Percentiles rank a stretch among this genome's conserved stretches.
phyloP scores from a whole-genome alignment of 1,140 invertebrate genomes.

The Parapsyche elsis region DNA sequence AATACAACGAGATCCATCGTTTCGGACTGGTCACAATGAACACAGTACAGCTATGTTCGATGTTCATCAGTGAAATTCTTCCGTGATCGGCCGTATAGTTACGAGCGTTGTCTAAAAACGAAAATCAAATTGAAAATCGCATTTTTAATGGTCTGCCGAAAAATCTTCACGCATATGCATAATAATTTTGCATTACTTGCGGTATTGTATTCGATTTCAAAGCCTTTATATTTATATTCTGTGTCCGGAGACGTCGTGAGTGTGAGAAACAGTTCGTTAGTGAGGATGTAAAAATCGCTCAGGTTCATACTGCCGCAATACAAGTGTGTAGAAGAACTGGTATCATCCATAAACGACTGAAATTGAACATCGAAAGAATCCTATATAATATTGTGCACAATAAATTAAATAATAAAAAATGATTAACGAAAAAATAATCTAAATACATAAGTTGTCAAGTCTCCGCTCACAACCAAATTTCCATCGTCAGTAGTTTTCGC shows the following conservation, averaged over 20 bases:
- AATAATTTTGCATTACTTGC: slow-evolving; percentile 36
- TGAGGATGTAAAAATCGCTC: background rate
- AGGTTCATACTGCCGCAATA: background rate
- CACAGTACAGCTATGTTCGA: slow-evolving; percentile 1
- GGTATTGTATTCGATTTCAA: slow-evolving; percentile 39
- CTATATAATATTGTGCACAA: too few relatives aligned
- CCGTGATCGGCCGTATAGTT: slow-evolving; percentile 41
- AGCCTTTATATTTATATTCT: slow-evolving; percentile 27
- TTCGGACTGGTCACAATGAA: slow-evolving; percentile 30
- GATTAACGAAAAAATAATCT: too few relatives aligned
- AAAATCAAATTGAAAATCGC: background rate
- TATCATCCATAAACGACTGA: too few relatives aligned
- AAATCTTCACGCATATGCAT: background rate
- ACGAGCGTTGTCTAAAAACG: slow-evolving; percentile 31
- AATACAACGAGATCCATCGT: slow-evolving; percentile 41
- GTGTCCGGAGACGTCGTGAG: slow-evolving; percentile 25
- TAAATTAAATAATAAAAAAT: too few relatives aligned
- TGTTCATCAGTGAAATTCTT: slow-evolving; percentile 25
- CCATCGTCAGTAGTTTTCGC: too few relatives aligned
- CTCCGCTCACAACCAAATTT: too few relatives aligned
- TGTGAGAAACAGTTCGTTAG: background rate
- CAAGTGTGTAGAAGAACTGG: background rate
- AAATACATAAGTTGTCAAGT: too few relatives aligned
- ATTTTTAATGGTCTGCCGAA: background rate
- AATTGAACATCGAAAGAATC: too few relatives aligned